A percentile compares a stretch with the other conserved stretches of the same genome.
Conservation (phyloP, 2,888 invertebrate genomes). For the Sycophila texana region DNA sequence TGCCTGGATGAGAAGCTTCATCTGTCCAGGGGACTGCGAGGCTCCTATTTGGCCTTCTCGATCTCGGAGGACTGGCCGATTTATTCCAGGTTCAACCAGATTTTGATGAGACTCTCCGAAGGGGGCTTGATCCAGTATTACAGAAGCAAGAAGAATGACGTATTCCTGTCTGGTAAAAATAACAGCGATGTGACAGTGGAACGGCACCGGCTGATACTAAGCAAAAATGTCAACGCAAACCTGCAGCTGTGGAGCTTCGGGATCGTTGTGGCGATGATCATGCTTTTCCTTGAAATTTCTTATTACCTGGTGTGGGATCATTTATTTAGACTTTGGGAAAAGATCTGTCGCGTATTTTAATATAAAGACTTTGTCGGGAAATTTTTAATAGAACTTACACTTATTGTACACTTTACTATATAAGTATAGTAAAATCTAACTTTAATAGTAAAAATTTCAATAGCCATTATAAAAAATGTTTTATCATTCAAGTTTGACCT, state of each 20-base stretch:
- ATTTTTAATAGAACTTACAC: no score
- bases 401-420: no score
- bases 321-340: background rate
- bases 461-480: no score
- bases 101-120: slow-evolving; percentile 1
- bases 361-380: no score
- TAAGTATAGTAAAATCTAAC: no score
- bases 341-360: no score
- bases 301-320: background rate
- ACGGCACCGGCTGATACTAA: background rate
- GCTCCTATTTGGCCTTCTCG: slow-evolving; percentile 15
- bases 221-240: background rate
- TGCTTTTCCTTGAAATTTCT: background rate
- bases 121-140: slow-evolving; percentile 14
- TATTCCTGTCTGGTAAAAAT: background rate
- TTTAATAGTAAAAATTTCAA: no score
- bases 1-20: background rate
- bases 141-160: background rate
- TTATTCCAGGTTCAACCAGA: slow-evolving; percentile 5
- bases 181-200: background rate
- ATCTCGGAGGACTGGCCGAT: slow-evolving; percentile 32
- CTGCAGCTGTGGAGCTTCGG: slow-evolving; percentile 20
- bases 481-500: no score
- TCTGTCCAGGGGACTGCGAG: slow-evolving; percentile 5
- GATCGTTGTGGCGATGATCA: background rate